Base-by-base conservation (phyloP, 2,113 vertebrate genomes). In the Oxygymnocypris stewartii region DNA sequence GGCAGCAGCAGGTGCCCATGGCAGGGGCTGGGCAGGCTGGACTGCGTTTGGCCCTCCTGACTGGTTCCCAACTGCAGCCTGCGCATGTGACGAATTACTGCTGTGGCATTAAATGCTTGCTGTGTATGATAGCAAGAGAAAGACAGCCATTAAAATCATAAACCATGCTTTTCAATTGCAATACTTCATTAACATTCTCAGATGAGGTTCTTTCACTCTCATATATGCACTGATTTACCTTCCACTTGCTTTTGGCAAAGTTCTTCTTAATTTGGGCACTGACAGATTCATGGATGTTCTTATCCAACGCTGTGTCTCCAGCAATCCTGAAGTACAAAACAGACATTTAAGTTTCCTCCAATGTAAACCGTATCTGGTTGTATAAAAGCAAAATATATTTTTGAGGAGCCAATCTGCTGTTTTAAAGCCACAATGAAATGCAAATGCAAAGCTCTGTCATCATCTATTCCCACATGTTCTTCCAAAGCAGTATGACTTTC, bases 101-200 rank as follows among this genome's bases (percentile, higher is more conserved):
- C 98, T 0, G 98, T 99, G 92, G 98, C 98, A 0, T 99, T 99
- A 93, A 99, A 99, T 0, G 98, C 98, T 98, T 98, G 98, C 98
- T 99, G 94, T 12, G 79, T 40, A 88, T 49, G 69, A 88, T 4
- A 54, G 10, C 20, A 42, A 28, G 25, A 67, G 18, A 42, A 20
- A 79, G 35, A 73, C 1, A 35, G 23, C 37, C 25, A 44, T 6
- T 61, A 4, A 63, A 14, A 25, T 49, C 20, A 63, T 4, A 63
- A 47, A 47, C 12, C 42, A n/a, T 4, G 12, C 11, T 75, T 77
- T 25, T 57, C 25, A 79, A 4, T 28, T 20, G 13, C 14, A 18
- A 11, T 77, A n/a, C 23, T 61, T 61, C 23, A 61, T 10, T 61
- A 2, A 10, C 16, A 20, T 37, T 69, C 65, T 69, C 65, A 69